Evolutionary conservation across 1,140 invertebrate genomes (phyloP).

Genomic region (Drosophila tristis): DNA sequence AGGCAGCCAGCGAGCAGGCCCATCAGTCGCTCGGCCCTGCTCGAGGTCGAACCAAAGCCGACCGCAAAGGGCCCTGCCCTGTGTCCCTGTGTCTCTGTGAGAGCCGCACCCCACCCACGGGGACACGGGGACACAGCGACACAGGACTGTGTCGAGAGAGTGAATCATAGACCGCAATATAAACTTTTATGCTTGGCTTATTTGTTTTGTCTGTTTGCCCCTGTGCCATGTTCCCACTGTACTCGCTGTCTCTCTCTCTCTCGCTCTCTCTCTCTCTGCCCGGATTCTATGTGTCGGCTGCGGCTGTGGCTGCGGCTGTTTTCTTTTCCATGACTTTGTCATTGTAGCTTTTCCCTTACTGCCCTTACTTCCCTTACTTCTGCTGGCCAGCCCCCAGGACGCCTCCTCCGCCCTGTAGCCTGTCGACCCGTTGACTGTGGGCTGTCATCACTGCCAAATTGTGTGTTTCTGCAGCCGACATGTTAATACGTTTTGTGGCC

Average conservation of each 20-base stretch:
- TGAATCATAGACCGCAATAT: slow-evolving; percentile 82
- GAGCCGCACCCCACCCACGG: not conserved
- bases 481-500: slow-evolving; percentile 79
- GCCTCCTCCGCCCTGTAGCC: not conserved
- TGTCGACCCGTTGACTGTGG: slow-evolving; percentile 1
- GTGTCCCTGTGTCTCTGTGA: not conserved
- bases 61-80: slow-evolving; percentile 41
- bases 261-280: slow-evolving; percentile 12
- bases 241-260: slow-evolving; percentile 16
- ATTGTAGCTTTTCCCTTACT: slow-evolving; percentile 12
- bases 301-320: slow-evolving; percentile 39
- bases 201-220: slow-evolving; percentile 76
- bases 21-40: not conserved
- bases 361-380: slow-evolving; percentile 21
- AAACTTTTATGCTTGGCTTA: slow-evolving; percentile 81
- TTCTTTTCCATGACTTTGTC: slow-evolving; percentile 56
- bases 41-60: slow-evolving; percentile 37
- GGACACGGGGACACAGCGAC: too few species aligned
- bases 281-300: slow-evolving; percentile 9
- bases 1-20: not conserved
- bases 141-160: slow-evolving; percentile 10
- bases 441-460: slow-evolving; percentile 22
- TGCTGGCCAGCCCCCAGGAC: not conserved
- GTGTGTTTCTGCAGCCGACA: slow-evolving; percentile 67
- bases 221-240: not conserved